These are phyloP conservation scores for Serranus cabrilla DNA, from an alignment of 2,797 vertebrate species.

Conservation along the genomic window DNA sequence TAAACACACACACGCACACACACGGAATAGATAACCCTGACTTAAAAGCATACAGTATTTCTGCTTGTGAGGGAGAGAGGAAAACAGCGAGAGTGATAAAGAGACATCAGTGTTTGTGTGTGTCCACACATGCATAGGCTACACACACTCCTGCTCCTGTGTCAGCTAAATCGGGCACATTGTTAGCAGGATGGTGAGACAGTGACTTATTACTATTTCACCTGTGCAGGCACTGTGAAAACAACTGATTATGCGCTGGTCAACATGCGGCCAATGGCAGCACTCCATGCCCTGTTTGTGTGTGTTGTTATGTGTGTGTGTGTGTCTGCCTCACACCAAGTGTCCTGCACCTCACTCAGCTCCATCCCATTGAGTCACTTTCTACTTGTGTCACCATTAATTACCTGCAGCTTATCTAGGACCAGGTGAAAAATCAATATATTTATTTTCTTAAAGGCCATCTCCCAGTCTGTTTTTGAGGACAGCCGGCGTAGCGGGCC, in stretches of 20 bases:
- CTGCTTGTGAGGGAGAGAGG: conserved; percentile 43
- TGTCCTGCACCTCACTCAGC: conserved; percentile 39
- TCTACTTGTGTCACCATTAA: conserved; percentile 72
- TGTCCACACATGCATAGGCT: conserved; percentile 9
- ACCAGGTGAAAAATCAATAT: conserved; percentile 70
- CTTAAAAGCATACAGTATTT: conserved; percentile 73
- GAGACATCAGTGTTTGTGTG: conserved; percentile 26
- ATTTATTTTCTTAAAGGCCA: conserved; percentile 80
- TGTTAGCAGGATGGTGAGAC: conserved; percentile 58
- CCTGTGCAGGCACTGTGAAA: conserved; percentile 61
- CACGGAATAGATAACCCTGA: conserved; percentile 73
- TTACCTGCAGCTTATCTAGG: conserved; percentile 74
- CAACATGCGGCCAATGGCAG: conserved; percentile 45
- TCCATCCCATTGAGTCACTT: conserved; percentile 67
- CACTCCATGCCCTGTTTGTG: background rate
- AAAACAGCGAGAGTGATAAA: conserved; percentile 52
- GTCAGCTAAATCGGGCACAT: conserved; percentile 68
- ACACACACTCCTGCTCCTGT: conserved; percentile 28
- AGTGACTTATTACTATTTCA: conserved; percentile 69
- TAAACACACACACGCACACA: conserved; percentile 75
- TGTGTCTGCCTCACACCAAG: conserved; percentile 7
- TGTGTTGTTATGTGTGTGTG: conserved; percentile 9
- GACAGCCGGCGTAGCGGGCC: conserved; percentile 38
- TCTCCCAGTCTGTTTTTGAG: conserved; percentile 67
- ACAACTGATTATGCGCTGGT: conserved; percentile 65